A percentile compares a stretch with the other conserved stretches of the same genome.
Conservation (phyloP, 1,140 invertebrate genomes). For the Drosophila takahashii region DNA sequence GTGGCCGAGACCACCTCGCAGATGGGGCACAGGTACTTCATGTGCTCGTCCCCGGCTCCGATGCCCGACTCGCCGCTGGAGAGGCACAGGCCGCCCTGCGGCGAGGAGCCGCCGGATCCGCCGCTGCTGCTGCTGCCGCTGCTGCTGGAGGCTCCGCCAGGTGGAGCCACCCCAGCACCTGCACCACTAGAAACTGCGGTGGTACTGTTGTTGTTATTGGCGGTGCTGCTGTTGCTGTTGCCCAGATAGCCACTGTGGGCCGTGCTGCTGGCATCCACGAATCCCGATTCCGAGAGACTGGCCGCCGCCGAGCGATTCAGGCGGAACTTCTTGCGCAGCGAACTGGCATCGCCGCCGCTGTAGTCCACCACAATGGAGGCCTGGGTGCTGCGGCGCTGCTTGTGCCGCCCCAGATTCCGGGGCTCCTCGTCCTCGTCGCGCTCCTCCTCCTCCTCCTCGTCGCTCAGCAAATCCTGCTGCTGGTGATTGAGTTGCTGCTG, state of each 20-base stretch:
- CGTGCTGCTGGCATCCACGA: slow-evolving; percentile 70
- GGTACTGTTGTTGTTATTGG: background rate
- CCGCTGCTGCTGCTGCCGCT: slow-evolving; percentile 15
- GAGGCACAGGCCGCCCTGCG: slow-evolving; percentile 56
- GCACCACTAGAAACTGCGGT: background rate
- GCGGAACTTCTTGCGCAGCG: slow-evolving; percentile 81
- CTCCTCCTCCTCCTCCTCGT: slow-evolving; percentile 27
- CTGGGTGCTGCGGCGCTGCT: slow-evolving; percentile 65
- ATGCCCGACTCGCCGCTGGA: slow-evolving; percentile 79
- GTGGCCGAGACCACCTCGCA: slow-evolving; percentile 87
- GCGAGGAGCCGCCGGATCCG: slow-evolving; percentile 71
- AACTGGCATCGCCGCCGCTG: slow-evolving; percentile 70
- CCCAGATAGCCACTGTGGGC: slow-evolving; percentile 54
- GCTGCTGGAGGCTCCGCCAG: slow-evolving; percentile 17
- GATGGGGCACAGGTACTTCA: slow-evolving; percentile 87
- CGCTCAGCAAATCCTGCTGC: slow-evolving; percentile 33
- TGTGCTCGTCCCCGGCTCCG: slow-evolving; percentile 80
- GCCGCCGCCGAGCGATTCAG: slow-evolving; percentile 61
- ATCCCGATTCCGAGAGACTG: slow-evolving; percentile 72
- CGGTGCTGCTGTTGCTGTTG: slow-evolving; percentile 32
- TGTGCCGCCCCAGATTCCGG: slow-evolving; percentile 44
- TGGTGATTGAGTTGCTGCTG: slow-evolving; percentile 38
- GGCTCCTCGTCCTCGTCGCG: slow-evolving; percentile 15
- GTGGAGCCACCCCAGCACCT: background rate
- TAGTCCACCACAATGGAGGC: slow-evolving; percentile 66